A percentile compares a stretch with the other conserved stretches of the same genome.
Conservation (phyloP, 2,888 invertebrate species). For the Chirona hameri region DNA sequence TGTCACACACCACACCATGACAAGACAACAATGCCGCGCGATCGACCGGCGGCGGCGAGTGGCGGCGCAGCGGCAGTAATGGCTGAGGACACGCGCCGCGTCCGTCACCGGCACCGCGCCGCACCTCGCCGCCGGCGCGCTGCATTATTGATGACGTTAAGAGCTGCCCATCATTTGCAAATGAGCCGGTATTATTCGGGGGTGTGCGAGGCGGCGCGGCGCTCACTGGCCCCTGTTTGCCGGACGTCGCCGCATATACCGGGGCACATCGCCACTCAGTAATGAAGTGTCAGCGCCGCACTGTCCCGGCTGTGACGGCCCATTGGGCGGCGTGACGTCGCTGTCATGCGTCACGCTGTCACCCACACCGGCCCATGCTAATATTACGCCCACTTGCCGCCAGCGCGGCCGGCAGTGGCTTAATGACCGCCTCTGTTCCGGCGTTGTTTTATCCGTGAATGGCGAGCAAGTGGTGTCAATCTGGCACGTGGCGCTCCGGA, state of each 20-base stretch:
- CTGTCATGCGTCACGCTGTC: background rate
- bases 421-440: background rate
- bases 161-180: conserved; percentile 26
- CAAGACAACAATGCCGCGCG: background rate
- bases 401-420: background rate
- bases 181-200: conserved; percentile 4
- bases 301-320: background rate
- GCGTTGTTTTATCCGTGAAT: background rate
- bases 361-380: background rate
- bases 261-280: background rate
- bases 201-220: background rate
- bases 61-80: background rate
- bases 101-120: background rate
- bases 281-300: background rate
- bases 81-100: conserved; percentile 3
- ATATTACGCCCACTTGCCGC: background rate
- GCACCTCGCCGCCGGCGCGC: background rate
- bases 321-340: background rate
- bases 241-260: background rate
- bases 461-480: background rate
- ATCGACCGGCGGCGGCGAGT: background rate
- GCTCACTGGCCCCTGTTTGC: background rate
- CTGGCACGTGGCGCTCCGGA: background rate
- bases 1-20: too few relatives aligned
- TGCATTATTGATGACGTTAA: conserved; percentile 25